phyloP scores from a whole-genome alignment of 2,113 vertebrate species.

The Urocolius indicus region DNA sequence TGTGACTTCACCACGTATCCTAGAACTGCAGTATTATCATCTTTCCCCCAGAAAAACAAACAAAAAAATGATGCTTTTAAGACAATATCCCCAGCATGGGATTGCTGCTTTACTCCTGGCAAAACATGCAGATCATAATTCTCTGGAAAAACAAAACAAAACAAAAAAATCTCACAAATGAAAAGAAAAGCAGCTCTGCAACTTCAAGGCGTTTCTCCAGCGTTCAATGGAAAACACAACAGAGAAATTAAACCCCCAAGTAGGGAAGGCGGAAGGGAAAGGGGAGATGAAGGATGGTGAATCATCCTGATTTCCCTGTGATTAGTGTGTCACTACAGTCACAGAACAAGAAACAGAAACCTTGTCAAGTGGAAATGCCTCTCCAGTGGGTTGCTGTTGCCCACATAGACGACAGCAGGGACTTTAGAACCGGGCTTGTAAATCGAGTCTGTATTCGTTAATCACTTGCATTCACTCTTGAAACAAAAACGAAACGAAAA shows the following conservation, averaged over 20 bases:
- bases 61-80: not conserved
- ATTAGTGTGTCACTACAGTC: slow-evolving; percentile 78
- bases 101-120: slow-evolving; percentile 77
- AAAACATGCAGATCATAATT: slow-evolving; percentile 76
- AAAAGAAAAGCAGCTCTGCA: slow-evolving; percentile 36
- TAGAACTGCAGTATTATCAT: slow-evolving; percentile 72
- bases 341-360: slow-evolving; percentile 70
- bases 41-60: slow-evolving; percentile 53
- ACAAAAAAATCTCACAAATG: not conserved
- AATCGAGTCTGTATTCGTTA: slow-evolving; percentile 76
- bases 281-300: slow-evolving; percentile 70
- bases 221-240: slow-evolving; percentile 65
- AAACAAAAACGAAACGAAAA: slow-evolving; percentile 60
- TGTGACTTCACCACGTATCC: slow-evolving; percentile 68
- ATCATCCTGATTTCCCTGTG: slow-evolving; percentile 77
- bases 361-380: slow-evolving; percentile 74
- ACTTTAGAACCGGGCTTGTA: slow-evolving; percentile 75
- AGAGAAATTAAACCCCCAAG: not conserved
- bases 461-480: slow-evolving; percentile 78
- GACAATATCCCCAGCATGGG: slow-evolving; percentile 55
- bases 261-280: slow-evolving; percentile 19
- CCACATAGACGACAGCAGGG: slow-evolving; percentile 76
- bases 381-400: slow-evolving; percentile 76
- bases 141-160: not conserved
- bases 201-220: slow-evolving; percentile 77